These are phyloP conservation scores for Microchirus variegatus DNA, from an alignment of 2,797 vertebrate genomes.

Conservation along the genomic window DNA sequence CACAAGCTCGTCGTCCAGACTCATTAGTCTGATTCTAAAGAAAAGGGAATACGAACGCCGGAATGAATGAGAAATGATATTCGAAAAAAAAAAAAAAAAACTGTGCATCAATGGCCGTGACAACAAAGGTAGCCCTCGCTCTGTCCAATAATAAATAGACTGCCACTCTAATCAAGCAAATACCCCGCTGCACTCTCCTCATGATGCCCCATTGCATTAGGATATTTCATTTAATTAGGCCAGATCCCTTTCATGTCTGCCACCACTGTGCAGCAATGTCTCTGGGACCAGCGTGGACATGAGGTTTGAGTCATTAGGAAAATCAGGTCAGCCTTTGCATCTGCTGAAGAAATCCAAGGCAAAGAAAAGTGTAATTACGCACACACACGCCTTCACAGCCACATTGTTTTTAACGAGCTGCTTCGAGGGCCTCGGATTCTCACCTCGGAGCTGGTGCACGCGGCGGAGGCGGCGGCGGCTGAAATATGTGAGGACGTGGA, in stretches of 20 bases:
- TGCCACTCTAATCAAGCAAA: constrained; percentile 65
- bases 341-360: constrained; percentile 55
- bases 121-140: constrained; percentile 35
- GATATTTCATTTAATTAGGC: constrained; percentile 78
- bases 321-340: constrained; percentile 75
- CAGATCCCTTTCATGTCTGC: constrained; percentile 70
- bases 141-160: constrained; percentile 60
- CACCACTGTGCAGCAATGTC: constrained; percentile 56
- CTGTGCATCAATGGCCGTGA: constrained; percentile 18
- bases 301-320: constrained; percentile 77
- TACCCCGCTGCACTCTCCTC: constrained; percentile 51
- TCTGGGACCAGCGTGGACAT: constrained; percentile 60
- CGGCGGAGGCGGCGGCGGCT: constrained; percentile 16
- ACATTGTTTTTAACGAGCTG: constrained; percentile 67
- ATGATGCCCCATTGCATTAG: constrained; percentile 65
- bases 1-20: too few species aligned
- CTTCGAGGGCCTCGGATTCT: constrained; percentile 42
- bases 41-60: too few species aligned
- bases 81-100: too few species aligned
- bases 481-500: constrained; percentile 3
- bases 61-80: constrained; percentile 22
- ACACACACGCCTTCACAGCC: constrained; percentile 16
- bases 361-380: constrained; percentile 64
- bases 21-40: too few species aligned
- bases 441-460: constrained; percentile 36